Conservation (phyloP, 2,797 vertebrate genomes). For the Diplodus sargus region DNA sequence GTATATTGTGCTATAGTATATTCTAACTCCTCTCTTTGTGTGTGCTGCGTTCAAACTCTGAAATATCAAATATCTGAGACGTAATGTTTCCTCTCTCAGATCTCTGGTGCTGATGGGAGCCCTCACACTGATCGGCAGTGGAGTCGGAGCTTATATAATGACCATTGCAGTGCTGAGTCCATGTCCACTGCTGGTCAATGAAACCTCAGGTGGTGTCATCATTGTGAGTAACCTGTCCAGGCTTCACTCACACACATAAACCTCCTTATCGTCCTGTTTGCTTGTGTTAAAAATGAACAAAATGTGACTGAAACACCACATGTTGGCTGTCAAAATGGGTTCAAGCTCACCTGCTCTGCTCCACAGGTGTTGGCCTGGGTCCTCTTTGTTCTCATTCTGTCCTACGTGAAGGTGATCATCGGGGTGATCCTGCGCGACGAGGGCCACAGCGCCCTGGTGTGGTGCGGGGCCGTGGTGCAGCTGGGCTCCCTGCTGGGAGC, state of each 20-base stretch:
- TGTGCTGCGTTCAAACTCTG: too few species aligned
- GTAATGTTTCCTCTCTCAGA: constrained; percentile 62
- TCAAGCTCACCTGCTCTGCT: constrained; percentile 8
- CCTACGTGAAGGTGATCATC: constrained; percentile 90
- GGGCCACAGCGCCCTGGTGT: constrained; percentile 89
- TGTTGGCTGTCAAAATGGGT: too few species aligned
- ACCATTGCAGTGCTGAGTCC: constrained; percentile 85
- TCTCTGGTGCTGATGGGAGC: constrained; percentile 82
- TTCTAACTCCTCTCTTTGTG: too few species aligned
- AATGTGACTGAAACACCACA: background rate
- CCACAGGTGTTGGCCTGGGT: constrained; percentile 87
- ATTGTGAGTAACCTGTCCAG: constrained; percentile 78
- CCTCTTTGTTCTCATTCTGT: constrained; percentile 84
- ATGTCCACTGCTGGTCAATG: constrained; percentile 84
- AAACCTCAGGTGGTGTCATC: constrained; percentile 73
- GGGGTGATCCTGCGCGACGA: constrained; percentile 88
- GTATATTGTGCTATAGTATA: too few species aligned
- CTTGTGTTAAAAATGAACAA: background rate
- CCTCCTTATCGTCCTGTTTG: background rate
- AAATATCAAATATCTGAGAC: too few species aligned
- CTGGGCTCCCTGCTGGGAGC: constrained; percentile 89
- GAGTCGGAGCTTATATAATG: constrained; percentile 85
- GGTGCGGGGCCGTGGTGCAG: constrained; percentile 90
- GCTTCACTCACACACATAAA: background rate
- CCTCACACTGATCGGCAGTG: constrained; percentile 80